Percentiles rank a stretch among this genome's conserved stretches.
Conservation (phyloP, 1,140 invertebrate species). For the Conus betulinus region DNA sequence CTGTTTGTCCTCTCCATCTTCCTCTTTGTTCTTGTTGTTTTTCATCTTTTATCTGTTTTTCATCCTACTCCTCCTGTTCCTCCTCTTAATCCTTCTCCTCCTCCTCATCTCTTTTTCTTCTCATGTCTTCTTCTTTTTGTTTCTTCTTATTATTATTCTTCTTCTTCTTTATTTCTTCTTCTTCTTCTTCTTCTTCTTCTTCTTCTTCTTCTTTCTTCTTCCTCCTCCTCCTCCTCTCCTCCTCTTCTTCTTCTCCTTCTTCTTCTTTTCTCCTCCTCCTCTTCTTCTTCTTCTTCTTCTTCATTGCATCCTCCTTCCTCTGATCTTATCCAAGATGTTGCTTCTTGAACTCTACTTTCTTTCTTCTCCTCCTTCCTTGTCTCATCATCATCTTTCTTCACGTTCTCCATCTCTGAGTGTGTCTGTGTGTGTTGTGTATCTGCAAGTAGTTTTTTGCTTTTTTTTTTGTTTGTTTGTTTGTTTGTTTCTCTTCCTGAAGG, state of each 20-base stretch:
- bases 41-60: neutral
- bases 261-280: neutral
- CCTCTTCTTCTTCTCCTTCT: conserved; percentile 3
- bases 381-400: no score
- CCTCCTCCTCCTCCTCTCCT: neutral
- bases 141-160: neutral
- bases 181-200: neutral
- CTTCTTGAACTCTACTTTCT: no score
- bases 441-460: no score
- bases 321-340: no score
- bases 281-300: no score
- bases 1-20: neutral
- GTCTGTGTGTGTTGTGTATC: no score
- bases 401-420: no score
- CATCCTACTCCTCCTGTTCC: neutral
- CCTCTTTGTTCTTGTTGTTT: neutral
- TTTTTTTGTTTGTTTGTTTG: no score
- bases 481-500: no score
- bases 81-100: neutral
- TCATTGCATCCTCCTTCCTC: no score
- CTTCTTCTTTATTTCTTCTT: neutral
- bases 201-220: neutral
- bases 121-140: neutral
- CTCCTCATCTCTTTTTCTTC: neutral
- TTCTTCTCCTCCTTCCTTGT: no score